Evolutionary conservation across 1,140 invertebrate genomes (phyloP), one percentile per base, ranked within the genome.

Genomic region (Brachionus koreanus): DNA sequence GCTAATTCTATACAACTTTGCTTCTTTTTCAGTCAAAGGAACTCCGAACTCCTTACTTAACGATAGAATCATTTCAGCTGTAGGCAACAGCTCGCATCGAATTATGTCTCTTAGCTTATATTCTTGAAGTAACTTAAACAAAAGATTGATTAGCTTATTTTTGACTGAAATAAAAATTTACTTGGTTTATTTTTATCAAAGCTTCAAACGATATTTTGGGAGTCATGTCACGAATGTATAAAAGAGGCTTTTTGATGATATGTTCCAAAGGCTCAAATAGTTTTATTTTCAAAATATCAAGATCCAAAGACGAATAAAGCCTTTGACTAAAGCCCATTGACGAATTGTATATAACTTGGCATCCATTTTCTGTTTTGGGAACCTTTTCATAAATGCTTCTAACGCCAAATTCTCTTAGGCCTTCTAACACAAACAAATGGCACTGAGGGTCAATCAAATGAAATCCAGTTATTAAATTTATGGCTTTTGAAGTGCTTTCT

Each of bases 31-130:
- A 13, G 86, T 87, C 25, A 88, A 84, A 16, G 87, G 87, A 2
- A 88, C 86, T 42, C 87, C 88, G 87, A 88, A 88, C 69, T 88
- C 88, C 81, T 85, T 85, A 83, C 87, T 89, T 86, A 89, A 85
- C 10, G 86, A 87, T 9, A 86, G 84, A 16, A 89, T 84, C 86
- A 87, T 87, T 29, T 87, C 86, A 29, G 86, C 85, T 6, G 85
- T 86, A 7, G 87, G 88, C 79, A 89, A 88, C 5, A 88, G 81
- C 49, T 86, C 84, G 84, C 86, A 86, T 63, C 85, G 84, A 6
- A 87, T 83, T 46, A 83, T 82, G 61, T 85, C 84, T 19, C 83
- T 83, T 46, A 89, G 83, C 86, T 88, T 82, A 16, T 84, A 77
- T 74, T 77, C 16, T 76, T 49, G 75, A 19, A 77, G 35, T 13